Evolutionary conservation across 2,113 vertebrate genomes (phyloP).

Genomic region (Siniperca chuatsi): DNA sequence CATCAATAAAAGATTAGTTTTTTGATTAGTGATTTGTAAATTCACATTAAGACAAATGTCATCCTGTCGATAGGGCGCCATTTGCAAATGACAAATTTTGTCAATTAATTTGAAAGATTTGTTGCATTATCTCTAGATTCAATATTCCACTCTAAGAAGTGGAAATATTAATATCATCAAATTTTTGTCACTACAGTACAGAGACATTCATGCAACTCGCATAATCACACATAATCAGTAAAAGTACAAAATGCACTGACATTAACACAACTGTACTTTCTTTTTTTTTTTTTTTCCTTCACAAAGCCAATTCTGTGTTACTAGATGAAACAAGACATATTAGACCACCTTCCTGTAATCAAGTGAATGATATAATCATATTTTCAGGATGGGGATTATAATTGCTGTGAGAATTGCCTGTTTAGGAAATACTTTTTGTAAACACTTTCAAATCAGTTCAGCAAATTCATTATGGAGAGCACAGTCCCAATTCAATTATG

Average conservation of each 20-base stretch:
- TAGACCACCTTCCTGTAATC: background rate
- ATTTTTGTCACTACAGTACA: background rate
- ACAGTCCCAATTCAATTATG: conserved; percentile 1
- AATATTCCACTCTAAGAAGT: no score
- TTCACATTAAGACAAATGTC: no score
- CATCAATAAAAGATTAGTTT: background rate
- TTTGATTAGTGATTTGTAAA: no score
- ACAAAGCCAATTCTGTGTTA: background rate
- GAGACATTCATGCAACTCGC: background rate
- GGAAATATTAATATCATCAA: background rate
- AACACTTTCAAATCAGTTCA: conserved; percentile 14
- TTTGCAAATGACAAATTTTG: background rate
- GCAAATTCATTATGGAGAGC: background rate
- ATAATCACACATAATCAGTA: background rate
- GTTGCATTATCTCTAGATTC: background rate
- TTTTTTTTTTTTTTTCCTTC: background rate
- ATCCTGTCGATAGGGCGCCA: background rate
- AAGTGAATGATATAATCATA: background rate
- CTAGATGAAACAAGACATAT: background rate
- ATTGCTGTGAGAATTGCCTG: background rate
- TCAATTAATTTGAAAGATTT: background rate
- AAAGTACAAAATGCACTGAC: background rate
- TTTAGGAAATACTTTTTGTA: conserved; percentile 6
- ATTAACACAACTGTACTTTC: background rate
- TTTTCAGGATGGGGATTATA: background rate